A percentile compares a stretch with the other conserved stretches of the same genome.
Conservation (phyloP, 2,113 vertebrate species). For the Scolopax mira region DNA sequence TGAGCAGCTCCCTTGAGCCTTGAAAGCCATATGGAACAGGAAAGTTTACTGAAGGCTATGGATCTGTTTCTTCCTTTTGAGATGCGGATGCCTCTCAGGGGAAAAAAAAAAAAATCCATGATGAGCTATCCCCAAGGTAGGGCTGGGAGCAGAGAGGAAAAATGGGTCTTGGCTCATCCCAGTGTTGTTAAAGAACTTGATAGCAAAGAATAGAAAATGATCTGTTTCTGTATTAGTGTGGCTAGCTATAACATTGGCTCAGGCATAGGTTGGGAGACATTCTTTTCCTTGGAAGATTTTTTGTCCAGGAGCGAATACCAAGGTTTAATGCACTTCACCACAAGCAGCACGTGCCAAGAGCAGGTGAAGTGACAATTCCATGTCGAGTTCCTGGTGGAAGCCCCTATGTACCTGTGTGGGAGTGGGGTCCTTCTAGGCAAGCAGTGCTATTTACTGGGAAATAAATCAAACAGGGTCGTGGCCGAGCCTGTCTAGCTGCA, state of each 20-base stretch:
- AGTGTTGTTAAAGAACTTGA: background rate
- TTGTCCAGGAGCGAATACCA: background rate
- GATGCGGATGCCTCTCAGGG: background rate
- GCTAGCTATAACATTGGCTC: background rate
- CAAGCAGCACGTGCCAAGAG: background rate
- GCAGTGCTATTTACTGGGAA: background rate
- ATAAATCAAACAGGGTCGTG: background rate
- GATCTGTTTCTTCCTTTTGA: background rate
- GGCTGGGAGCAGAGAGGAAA: background rate
- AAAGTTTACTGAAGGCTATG: background rate
- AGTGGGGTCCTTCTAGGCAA: background rate
- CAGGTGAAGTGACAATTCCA: background rate
- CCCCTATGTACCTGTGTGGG: fast-evolving
- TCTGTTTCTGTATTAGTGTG: background rate
- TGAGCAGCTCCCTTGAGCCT: background rate
- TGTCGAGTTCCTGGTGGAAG: background rate
- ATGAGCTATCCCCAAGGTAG: background rate
- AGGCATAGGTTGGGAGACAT: background rate
- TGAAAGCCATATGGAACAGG: background rate
- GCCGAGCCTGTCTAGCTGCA: background rate
- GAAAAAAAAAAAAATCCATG: background rate
- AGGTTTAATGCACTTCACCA: background rate
- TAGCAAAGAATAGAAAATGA: background rate
- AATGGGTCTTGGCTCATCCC: background rate
- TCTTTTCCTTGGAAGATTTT: background rate